These are phyloP conservation scores for Calyptommatus sinebrachiatus DNA, from an alignment of 2,113 vertebrate genomes.

Conservation along the genomic window DNA sequence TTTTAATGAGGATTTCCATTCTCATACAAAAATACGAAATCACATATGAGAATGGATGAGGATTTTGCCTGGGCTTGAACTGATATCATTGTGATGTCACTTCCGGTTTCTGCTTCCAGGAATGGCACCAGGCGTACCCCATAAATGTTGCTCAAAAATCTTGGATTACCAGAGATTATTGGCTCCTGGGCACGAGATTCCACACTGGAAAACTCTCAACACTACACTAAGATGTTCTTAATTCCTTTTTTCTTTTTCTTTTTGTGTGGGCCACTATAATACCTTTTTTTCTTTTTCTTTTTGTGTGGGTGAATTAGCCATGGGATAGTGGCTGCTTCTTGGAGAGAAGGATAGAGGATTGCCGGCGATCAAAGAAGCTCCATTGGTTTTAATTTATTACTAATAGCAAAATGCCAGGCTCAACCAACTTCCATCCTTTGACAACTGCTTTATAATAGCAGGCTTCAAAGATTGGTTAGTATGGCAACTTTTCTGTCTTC, in stretches of 20 bases:
- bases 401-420: slow-evolving; percentile 36
- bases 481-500: slow-evolving; percentile 36
- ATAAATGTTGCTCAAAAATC: too few relatives aligned
- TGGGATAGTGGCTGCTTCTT: slow-evolving; percentile 25
- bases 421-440: neutral
- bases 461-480: slow-evolving; percentile 35
- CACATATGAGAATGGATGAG: too few relatives aligned
- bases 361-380: slow-evolving; percentile 5
- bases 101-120: too few relatives aligned
- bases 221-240: neutral
- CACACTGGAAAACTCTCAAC: too few relatives aligned
- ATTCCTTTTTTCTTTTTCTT: slow-evolving; percentile 6
- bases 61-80: too few relatives aligned
- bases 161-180: too few relatives aligned
- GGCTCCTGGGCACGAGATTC: too few relatives aligned
- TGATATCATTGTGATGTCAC: too few relatives aligned
- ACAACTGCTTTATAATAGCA: slow-evolving; percentile 42
- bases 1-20: too few relatives aligned
- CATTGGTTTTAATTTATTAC: slow-evolving; percentile 40
- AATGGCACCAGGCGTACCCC: too few relatives aligned
- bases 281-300: slow-evolving; percentile 5
- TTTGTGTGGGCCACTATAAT: neutral
- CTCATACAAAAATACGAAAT: too few relatives aligned
- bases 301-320: slow-evolving; percentile 3
- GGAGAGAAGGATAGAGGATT: neutral